Conservation (phyloP, 1,140 invertebrate genomes). For the Phymastichus coffea region DNA sequence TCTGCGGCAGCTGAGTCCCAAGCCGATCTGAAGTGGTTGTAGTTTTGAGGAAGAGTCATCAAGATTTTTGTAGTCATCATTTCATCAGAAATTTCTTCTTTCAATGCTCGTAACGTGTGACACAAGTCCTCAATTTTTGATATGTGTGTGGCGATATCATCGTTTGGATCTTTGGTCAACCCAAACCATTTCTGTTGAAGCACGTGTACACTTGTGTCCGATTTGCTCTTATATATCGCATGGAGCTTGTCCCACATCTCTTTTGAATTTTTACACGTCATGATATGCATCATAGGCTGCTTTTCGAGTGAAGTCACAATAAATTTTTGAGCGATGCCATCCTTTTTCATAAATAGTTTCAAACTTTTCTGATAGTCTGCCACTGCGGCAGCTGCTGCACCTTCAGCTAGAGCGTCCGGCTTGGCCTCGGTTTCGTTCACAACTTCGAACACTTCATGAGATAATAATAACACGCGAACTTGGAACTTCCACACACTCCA, state of each 20-base stretch:
- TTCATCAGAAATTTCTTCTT: conserved; percentile 33
- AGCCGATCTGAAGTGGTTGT: conserved; percentile 33
- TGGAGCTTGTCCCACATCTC: conserved; percentile 45
- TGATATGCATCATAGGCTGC: conserved; percentile 39
- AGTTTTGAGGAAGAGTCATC: conserved; percentile 36
- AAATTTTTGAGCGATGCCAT: conserved; percentile 34
- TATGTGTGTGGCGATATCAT: conserved; percentile 29
- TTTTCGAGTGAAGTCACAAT: conserved; percentile 35
- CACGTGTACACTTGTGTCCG: conserved; percentile 42
- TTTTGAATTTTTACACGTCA: conserved; percentile 38
- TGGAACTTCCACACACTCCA: conserved; percentile 7
- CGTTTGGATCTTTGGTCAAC: conserved; percentile 27
- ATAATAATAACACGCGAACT: not conserved
- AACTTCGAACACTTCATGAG: conserved; percentile 2
- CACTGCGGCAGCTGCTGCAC: not conserved
- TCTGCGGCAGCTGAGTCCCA: conserved; percentile 33
- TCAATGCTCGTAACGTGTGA: conserved; percentile 30
- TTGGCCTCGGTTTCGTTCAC: conserved; percentile 6
- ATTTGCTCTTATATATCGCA: conserved; percentile 45
- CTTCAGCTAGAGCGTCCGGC: not conserved
- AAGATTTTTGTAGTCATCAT: conserved; percentile 41
- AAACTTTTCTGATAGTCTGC: conserved; percentile 7
- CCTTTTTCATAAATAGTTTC: conserved; percentile 25
- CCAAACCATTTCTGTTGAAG: conserved; percentile 42
- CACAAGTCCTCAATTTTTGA: conserved; percentile 34